Evolutionary conservation across 2,113 vertebrate species (phyloP), one percentile per base, ranked within the genome.

Genomic region (Thermophis baileyi): DNA sequence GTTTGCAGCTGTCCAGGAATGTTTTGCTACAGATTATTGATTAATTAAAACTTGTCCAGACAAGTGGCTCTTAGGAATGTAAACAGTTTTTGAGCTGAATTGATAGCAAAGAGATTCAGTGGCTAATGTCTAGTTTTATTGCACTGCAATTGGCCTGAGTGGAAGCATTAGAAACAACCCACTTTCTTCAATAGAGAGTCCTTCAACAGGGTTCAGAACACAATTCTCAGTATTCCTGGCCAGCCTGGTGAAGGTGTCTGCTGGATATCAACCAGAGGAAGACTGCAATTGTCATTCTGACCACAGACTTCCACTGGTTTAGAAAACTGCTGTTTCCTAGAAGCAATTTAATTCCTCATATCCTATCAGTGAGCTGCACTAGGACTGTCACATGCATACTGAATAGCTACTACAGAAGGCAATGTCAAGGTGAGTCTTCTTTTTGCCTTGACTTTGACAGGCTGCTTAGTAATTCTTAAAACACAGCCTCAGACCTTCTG

Each of bases 61-160:
- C 92, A 91, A 88, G 87, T 40, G 81, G 92, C 91, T 95, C n/a
- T 14, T 95, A 95, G 92, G 95, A 94, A 94, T 94, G 97, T 92
- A 94, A 97, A 97, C 95, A 89, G 90, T 0, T 60, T 93, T 87
- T 86, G 46, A 81, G 89, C 69, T 16, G 18, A 94, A 92, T 93
- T 49, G 7, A 91, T 88, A 89, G 85, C 92, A 69, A 94, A 49
- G 20, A 87, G 1, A 50, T 53, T 5, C 7, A 6, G 44, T 81
- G 55, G 92, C 94, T 12, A 88, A 86, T 54, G 57, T 51, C 60
- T 89, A 44, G 89, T 54, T 91, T 95, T 54, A 92, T 0, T 90
- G 87, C 69, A 93, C 91, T 94, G 51, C 44, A 93, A 94, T 49
- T 18, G 89, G 85, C 93, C 88, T 94, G 89, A 87, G 74, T 90